Evolutionary conservation across 2,797 vertebrate species (phyloP), one percentile per base, ranked within the genome.

Genomic region (Buphagus erythrorhynchus): DNA sequence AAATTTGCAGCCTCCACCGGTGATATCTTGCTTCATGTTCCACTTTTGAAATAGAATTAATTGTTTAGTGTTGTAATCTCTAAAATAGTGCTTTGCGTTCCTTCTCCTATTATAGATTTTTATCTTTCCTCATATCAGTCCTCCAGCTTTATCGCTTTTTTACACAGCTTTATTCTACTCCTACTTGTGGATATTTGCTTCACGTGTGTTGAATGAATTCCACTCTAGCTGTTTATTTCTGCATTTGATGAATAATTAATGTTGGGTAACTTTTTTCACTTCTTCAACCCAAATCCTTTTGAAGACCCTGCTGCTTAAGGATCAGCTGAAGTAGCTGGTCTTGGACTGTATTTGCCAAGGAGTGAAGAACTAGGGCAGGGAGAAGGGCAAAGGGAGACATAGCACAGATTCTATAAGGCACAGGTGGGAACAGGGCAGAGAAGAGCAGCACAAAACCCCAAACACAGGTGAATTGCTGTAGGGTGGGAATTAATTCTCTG

Each of bases 41-140:
- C 61, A 40, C 29, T 35, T 87, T 92, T 86, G 75, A 93, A 95
- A 94, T 74, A 6, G 66, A 87, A 96, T 90, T 83, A 90, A 68
- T 90, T 95, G 25, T 93, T 95, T 88, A 84, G 59, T 57, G 49
- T 57, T 58, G 7, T 43, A 76, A 14, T 80, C 31, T 90, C 28
- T 80, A 78, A 85, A 85, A 85, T 7, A 87, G 21, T 45, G 26
- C 26, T 86, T 88, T 86, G 65, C n/a, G 2, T 89, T 86, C 45
- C 28, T 90, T 49, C 40, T 79, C 67, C 85, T 77, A 73, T 85
- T 61, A 78, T 61, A 93, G 43, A 84, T 93, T 91, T 96, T 65
- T 78, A 36, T 94, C 58, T 91, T 40, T 65, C 45, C 66, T 80
- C 54, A 16, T 88, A 78, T 84, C 62, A 81, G 13, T 66, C 25